phyloP scores from a whole-genome alignment of 2,113 vertebrate species.

The Sigmodon hispidus region DNA sequence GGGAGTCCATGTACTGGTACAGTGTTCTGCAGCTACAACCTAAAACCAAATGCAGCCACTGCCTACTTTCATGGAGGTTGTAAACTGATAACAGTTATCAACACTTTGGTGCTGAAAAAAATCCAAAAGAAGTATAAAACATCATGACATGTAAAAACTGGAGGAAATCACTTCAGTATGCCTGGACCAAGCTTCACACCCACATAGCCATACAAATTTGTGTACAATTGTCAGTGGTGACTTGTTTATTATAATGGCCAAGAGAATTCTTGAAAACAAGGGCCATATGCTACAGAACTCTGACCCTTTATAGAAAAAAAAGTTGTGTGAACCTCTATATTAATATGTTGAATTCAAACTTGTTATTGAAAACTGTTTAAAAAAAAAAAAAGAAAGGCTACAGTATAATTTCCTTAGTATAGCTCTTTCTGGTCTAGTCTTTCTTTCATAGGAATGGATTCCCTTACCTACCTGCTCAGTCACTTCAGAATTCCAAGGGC shows the following conservation, averaged over 20 bases:
- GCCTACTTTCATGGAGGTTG: background rate
- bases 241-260: background rate
- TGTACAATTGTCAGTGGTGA: background rate
- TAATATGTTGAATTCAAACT: background rate
- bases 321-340: background rate
- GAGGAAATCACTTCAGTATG: conserved; percentile 14
- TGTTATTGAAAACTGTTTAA: no score
- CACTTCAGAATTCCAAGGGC: background rate
- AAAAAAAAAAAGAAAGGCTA: background rate
- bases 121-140: background rate
- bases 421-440: background rate
- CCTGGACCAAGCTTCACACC: background rate
- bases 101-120: background rate
- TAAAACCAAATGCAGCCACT: background rate
- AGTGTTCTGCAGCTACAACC: background rate
- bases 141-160: background rate
- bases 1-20: background rate
- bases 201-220: background rate
- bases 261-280: background rate
- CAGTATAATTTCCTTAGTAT: background rate
- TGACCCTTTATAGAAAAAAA: background rate
- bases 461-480: background rate
- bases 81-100: background rate
- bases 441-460: background rate
- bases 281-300: rapidly evolving